Evolutionary conservation across 2,888 invertebrate species (phyloP).

Genomic region (Hypena proboscidalis): DNA sequence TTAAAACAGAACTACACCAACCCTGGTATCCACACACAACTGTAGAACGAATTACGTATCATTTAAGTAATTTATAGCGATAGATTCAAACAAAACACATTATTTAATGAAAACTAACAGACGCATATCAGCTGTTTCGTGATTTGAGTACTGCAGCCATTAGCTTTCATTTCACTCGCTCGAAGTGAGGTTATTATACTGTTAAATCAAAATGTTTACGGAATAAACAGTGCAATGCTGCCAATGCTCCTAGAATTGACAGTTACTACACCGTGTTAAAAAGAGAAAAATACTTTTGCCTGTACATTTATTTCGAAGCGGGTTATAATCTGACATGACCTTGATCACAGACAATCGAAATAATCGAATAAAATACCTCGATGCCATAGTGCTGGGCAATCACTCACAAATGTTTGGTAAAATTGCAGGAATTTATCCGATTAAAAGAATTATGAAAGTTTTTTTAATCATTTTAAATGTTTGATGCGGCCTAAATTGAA

Average conservation of each 20-base stretch:
- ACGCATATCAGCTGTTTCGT: conserved; percentile 83
- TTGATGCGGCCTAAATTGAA: too few relatives aligned
- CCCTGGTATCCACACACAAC: conserved; percentile 76
- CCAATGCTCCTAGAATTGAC: not conserved
- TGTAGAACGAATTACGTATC: conserved; percentile 66
- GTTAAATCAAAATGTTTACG: conserved; percentile 37
- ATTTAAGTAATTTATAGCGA: conserved; percentile 64
- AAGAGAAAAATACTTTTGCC: conserved; percentile 35
- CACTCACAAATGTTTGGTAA: too few relatives aligned
- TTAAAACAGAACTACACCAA: conserved; percentile 60
- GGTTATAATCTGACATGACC: conserved; percentile 63
- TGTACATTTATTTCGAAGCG: too few relatives aligned
- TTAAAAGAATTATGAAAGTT: too few relatives aligned
- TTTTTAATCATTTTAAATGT: too few relatives aligned
- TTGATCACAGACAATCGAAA: conserved; percentile 55
- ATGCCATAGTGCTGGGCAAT: conserved; percentile 7
- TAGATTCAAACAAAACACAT: conserved; percentile 52
- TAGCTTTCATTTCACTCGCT: conserved; percentile 71
- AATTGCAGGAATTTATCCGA: too few relatives aligned
- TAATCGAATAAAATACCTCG: conserved; percentile 8
- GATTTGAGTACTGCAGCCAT: conserved; percentile 77
- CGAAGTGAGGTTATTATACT: conserved; percentile 46
- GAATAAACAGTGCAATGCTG: conserved; percentile 7
- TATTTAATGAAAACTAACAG: conserved; percentile 62
- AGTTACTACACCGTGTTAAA: conserved; percentile 39